Evolutionary conservation across 2,888 invertebrate genomes (phyloP).

Genomic region (Coenonympha arcania): DNA sequence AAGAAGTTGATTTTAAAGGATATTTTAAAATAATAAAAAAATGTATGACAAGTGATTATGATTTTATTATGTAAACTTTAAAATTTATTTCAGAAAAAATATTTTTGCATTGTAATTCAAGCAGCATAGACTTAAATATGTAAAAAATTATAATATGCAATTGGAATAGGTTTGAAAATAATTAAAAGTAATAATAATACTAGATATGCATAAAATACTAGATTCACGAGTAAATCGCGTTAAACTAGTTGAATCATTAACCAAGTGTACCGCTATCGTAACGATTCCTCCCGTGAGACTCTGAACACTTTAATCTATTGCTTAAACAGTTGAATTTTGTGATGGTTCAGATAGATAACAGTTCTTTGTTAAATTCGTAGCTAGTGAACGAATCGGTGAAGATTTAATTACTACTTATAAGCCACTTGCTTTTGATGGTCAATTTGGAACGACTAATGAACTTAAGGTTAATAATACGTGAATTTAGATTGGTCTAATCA

Average conservation of each 20-base stretch:
- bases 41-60: too few relatives aligned
- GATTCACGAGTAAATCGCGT: constrained; percentile 29
- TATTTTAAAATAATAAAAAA: too few relatives aligned
- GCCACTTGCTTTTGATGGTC: constrained; percentile 26
- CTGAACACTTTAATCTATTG: constrained; percentile 29
- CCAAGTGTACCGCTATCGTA: constrained; percentile 33
- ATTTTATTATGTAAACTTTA: too few relatives aligned
- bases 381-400: constrained; percentile 33
- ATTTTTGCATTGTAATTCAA: too few relatives aligned
- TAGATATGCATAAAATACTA: constrained; percentile 11
- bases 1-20: too few relatives aligned
- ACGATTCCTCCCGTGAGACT: constrained; percentile 32
- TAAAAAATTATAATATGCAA: not conserved
- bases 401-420: constrained; percentile 37
- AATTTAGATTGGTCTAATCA: constrained; percentile 14
- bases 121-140: not conserved
- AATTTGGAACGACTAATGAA: constrained; percentile 28
- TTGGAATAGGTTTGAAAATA: not conserved
- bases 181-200: constrained; percentile 4
- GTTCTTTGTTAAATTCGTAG: constrained; percentile 37
- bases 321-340: constrained; percentile 35
- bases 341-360: constrained; percentile 43
- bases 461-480: constrained; percentile 20
- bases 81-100: too few relatives aligned
- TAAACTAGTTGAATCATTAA: constrained; percentile 36